Percentiles rank a stretch among this genome's conserved stretches.
phyloP scores from a whole-genome alignment of 2,797 vertebrate genomes.

The Dicrostonyx torquatus region DNA sequence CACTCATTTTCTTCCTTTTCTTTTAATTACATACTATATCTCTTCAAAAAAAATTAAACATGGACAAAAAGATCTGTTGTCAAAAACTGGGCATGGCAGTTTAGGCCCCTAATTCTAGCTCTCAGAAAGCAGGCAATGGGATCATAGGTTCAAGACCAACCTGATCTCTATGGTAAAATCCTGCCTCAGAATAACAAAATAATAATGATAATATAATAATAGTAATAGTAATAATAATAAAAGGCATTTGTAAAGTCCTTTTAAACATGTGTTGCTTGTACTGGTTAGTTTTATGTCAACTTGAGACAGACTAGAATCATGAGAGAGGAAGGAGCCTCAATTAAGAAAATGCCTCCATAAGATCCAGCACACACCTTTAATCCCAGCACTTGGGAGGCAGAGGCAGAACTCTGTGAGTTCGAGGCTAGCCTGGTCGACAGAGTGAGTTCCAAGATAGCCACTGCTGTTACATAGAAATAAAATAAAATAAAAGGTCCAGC shows the following conservation, averaged over 20 bases:
- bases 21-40: background rate
- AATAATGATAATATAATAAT: background rate
- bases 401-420: too few relatives aligned
- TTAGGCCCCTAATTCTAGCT: background rate
- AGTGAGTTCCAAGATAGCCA: too few relatives aligned
- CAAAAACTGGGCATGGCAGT: background rate
- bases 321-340: background rate
- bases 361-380: too few relatives aligned
- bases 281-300: background rate
- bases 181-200: background rate
- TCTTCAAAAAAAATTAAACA: slow-evolving; percentile 37
- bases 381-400: too few relatives aligned
- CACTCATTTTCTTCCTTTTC: background rate
- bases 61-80: background rate
- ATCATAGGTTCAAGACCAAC: background rate
- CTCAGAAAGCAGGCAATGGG: background rate
- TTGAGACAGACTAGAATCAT: background rate
- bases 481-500: too few relatives aligned
- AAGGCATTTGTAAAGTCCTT: background rate
- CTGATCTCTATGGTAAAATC: background rate
- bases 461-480: too few relatives aligned
- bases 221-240: background rate
- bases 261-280: background rate
- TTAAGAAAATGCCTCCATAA: background rate
- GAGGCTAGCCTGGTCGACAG: too few relatives aligned